Evolutionary conservation across 2,888 invertebrate species (phyloP), one percentile per base, ranked within the genome.

Genomic region (Tiliacea aurago): DNA sequence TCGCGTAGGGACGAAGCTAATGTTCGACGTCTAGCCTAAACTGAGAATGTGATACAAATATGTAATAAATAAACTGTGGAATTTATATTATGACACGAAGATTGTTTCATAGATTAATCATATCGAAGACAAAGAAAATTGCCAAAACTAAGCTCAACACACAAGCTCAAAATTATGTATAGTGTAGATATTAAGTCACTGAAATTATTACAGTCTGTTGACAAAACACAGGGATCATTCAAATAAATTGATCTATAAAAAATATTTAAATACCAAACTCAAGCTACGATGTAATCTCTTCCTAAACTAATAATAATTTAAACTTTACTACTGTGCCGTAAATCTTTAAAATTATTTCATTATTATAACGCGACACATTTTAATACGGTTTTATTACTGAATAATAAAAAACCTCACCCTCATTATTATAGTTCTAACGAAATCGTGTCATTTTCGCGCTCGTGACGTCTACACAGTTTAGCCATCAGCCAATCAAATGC

Each of bases 241-340:
- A 66, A 76, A 84, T 72, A 78, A 85, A 86, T 78, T 76, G 69
- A 77, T 76, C 74, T 61, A 84, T 83, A 83, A 83, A 85, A 81
- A 81, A 76, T 45, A 84, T 85, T 81, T 83, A 81, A 79, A 83
- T 78, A 68, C 56, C 47, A 69, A 58, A 70, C 47, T 56, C 81
- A 73, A 78, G 67, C 80, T 81, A 80, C 71, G 80, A 85, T 81
- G 82, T 88, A 85, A 87, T 84, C 72, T 84, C 81, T 89, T 88
- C 89, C 87, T 85, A 80, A 86, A 88, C 84, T 79, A 88, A 89
- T 90, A 87, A 87, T 82, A 78, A 82, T 84, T 84, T 83, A 73
- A 84, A 82, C 83, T 84, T 76, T 85, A 78, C 83, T 65, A 82
- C 75, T 55, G 63, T 70, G 75, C 75, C 72, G 69, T 88, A 84